Evolutionary conservation across 2,797 vertebrate genomes (phyloP).

Genomic region (Takifugu ocellatus): DNA sequence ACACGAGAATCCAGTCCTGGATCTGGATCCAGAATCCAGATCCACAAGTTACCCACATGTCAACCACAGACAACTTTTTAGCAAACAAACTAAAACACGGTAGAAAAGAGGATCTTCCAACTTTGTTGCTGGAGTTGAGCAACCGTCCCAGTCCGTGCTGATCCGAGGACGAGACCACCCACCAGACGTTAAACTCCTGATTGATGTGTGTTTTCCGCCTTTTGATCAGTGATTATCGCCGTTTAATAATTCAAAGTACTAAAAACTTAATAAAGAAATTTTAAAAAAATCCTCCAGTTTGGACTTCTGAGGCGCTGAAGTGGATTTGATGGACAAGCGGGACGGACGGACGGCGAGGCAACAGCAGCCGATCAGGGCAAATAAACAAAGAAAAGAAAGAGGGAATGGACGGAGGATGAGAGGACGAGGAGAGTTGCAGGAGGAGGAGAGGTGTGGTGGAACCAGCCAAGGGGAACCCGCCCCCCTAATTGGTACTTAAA

Average conservation of each 20-base stretch:
- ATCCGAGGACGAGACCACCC: slow-evolving; percentile 15
- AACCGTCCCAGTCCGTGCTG: slow-evolving; percentile 36
- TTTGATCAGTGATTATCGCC: slow-evolving; percentile 78
- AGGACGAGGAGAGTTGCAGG: slow-evolving; percentile 41
- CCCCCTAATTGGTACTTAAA: slow-evolving; percentile 81
- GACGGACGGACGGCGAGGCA: slow-evolving; percentile 15
- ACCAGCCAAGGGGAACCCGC: slow-evolving; percentile 67
- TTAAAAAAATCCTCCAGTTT: slow-evolving; percentile 38
- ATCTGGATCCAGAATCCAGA: too few relatives aligned
- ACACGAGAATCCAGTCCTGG: too few relatives aligned
- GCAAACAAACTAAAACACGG: too few relatives aligned
- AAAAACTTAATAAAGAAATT: slow-evolving; percentile 77
- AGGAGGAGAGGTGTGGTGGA: slow-evolving; percentile 74
- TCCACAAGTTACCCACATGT: too few relatives aligned
- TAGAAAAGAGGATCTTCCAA: not conserved
- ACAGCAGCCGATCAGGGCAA: slow-evolving; percentile 16
- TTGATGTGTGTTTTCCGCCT: slow-evolving; percentile 73
- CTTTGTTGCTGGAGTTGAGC: not conserved
- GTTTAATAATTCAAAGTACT: slow-evolving; percentile 78
- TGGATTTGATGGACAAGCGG: slow-evolving; percentile 43
- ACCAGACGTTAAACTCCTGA: slow-evolving; percentile 50
- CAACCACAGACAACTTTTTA: too few relatives aligned
- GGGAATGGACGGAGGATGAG: not conserved
- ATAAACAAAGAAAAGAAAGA: slow-evolving; percentile 31
- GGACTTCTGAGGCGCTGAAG: slow-evolving; percentile 35